Evolutionary conservation across 1,140 invertebrate species (phyloP).

Genomic region (Maconellicoccus hirsutus): DNA sequence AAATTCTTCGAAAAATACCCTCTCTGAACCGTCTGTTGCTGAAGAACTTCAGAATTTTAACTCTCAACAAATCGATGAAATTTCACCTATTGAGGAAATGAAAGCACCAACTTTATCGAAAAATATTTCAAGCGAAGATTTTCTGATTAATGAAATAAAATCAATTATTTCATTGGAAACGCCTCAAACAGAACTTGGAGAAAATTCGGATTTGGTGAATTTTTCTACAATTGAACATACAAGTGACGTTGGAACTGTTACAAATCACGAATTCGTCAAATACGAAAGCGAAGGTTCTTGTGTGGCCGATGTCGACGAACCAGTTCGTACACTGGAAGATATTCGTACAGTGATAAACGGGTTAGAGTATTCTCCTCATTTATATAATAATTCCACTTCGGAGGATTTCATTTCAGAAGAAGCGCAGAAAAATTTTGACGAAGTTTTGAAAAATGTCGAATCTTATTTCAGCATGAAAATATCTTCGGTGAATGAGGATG

Average conservation of each 20-base stretch:
- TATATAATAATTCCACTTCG: background rate
- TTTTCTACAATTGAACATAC: background rate
- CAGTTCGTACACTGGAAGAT: background rate
- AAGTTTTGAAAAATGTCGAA: background rate
- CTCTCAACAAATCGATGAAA: background rate
- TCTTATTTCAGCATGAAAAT: slow-evolving; percentile 12
- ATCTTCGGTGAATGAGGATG: background rate
- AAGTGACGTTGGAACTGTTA: background rate
- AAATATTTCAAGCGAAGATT: background rate
- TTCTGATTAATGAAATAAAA: background rate
- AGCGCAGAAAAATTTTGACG: background rate
- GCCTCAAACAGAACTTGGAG: background rate
- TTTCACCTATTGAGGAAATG: background rate
- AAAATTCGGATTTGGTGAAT: background rate
- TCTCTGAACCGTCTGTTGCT: background rate
- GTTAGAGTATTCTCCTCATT: background rate
- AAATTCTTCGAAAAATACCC: background rate
- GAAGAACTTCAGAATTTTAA: background rate
- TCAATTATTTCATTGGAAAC: background rate
- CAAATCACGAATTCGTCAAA: background rate
- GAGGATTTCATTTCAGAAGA: background rate
- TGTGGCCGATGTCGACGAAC: background rate
- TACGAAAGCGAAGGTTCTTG: slow-evolving; percentile 10
- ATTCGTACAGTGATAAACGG: background rate
- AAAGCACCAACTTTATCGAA: background rate